phyloP scores from a whole-genome alignment of 2,797 vertebrate species.

The Lepilemur septentrionalis region DNA sequence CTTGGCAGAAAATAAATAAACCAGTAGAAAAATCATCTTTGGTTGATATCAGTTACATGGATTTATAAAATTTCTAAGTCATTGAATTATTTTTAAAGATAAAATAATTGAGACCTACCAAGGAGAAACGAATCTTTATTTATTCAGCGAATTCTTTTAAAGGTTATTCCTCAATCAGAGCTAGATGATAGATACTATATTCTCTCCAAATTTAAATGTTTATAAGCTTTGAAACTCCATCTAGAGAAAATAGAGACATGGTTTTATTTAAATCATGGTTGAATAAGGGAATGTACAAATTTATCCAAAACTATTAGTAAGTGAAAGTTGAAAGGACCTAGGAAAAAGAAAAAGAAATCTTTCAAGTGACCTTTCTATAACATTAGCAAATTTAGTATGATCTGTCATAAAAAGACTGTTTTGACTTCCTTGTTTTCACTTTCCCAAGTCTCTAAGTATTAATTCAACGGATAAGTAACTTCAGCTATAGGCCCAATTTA shows the following conservation, averaged over 20 bases:
- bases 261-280: background rate
- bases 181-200: background rate
- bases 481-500: constrained; percentile 21
- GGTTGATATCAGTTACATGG: background rate
- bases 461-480: constrained; percentile 20
- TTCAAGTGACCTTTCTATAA: background rate
- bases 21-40: background rate
- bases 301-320: background rate
- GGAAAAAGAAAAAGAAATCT: background rate
- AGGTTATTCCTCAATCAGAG: background rate
- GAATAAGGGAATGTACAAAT: background rate
- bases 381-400: background rate
- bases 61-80: background rate
- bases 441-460: background rate
- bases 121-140: background rate
- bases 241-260: background rate
- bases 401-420: background rate
- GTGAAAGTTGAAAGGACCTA: background rate
- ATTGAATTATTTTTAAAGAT: background rate
- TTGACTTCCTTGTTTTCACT: background rate
- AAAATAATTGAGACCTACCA: background rate
- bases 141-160: background rate
- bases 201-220: background rate
- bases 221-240: background rate
- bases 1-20: background rate